Conservation (phyloP, 2,888 invertebrate species). For the Panzeria rudis region DNA sequence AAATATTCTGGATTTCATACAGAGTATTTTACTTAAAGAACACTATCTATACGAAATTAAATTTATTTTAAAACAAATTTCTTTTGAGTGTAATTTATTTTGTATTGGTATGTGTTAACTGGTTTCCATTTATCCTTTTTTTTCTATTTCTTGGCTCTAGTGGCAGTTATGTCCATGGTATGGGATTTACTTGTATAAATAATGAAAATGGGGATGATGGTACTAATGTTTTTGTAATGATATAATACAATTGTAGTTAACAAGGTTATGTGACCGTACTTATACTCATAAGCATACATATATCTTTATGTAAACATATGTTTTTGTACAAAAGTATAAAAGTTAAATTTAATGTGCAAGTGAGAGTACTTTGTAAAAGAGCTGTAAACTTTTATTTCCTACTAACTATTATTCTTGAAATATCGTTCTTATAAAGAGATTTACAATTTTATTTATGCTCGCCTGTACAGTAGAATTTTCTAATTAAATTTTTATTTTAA, state of each 20-base stretch:
- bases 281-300: neutral
- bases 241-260: slow-evolving; percentile 46
- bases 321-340: neutral
- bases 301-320: neutral
- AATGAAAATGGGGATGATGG: slow-evolving; percentile 7
- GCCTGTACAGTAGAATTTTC: neutral
- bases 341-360: neutral
- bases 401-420: neutral
- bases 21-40: no score
- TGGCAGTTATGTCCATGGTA: neutral
- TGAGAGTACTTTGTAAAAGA: neutral
- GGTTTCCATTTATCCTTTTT: slow-evolving; percentile 23
- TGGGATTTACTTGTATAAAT: neutral
- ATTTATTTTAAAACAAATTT: neutral
- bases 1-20: no score
- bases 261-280: slow-evolving; percentile 57
- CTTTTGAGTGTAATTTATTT: slow-evolving; percentile 13
- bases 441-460: neutral
- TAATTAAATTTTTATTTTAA: neutral
- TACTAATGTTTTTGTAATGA: slow-evolving; percentile 35
- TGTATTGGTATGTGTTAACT: slow-evolving; percentile 42
- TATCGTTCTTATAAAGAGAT: neutral
- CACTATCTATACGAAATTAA: no score
- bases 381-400: neutral
- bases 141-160: neutral